Evolutionary conservation across 1,140 invertebrate species (phyloP).

Genomic region (Ditylenchus dipsaci): DNA sequence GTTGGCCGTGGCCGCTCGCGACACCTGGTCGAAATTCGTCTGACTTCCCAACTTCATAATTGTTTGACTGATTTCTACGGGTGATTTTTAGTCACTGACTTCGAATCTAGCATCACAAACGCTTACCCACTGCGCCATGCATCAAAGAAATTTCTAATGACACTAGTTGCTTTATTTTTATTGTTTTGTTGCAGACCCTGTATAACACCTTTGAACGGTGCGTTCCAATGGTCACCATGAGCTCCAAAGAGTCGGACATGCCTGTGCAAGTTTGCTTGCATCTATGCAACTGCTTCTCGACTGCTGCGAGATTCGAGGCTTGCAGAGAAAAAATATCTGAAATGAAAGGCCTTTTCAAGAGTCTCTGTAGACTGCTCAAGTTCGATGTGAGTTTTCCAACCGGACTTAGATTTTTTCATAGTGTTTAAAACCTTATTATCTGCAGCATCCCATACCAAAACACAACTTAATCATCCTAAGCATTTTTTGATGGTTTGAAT

Average conservation of each 20-base stretch:
- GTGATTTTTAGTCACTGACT: no score
- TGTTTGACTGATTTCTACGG: no score
- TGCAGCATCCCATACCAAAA: no score
- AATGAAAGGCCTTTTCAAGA: slow-evolving; percentile 76
- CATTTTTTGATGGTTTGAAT: no score
- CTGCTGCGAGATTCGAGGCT: slow-evolving; percentile 84
- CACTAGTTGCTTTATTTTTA: no score
- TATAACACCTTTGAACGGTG: slow-evolving; percentile 53
- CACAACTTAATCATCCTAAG: no score
- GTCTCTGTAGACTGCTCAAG: slow-evolving; percentile 81
- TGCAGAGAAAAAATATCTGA: slow-evolving; percentile 79
- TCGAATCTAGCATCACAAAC: no score
- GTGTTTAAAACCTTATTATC: background rate
- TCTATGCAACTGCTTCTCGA: slow-evolving; percentile 82
- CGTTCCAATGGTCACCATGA: slow-evolving; percentile 44
- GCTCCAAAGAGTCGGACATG: slow-evolving; percentile 69
- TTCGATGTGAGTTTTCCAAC: slow-evolving; percentile 74
- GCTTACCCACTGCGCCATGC: no score
- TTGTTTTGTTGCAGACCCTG: slow-evolving; percentile 35
- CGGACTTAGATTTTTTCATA: background rate
- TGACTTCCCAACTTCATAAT: no score
- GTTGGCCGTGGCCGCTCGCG: no score
- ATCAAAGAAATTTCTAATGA: no score
- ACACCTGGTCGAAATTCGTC: no score
- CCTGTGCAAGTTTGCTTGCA: slow-evolving; percentile 87